Evolutionary conservation across 2,888 invertebrate genomes (phyloP).

Genomic region (Temnothorax ravouxi): DNA sequence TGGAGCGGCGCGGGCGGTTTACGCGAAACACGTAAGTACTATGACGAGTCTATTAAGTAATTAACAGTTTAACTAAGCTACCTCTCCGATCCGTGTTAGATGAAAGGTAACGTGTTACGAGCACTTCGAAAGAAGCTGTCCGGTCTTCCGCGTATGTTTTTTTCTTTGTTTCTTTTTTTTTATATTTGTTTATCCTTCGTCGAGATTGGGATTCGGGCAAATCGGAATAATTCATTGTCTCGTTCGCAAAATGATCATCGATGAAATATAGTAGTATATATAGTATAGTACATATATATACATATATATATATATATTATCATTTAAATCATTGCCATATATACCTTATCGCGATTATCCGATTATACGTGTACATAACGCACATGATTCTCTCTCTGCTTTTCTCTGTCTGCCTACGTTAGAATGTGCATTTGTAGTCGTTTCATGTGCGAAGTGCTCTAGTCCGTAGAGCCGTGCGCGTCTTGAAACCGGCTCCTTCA

Average conservation of each 20-base stretch:
- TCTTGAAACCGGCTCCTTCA: slow-evolving; percentile 68
- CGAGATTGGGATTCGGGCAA: slow-evolving; percentile 12
- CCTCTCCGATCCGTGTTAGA: slow-evolving; percentile 69
- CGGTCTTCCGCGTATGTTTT: slow-evolving; percentile 36
- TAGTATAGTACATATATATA: background rate
- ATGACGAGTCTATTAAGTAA: slow-evolving; percentile 57
- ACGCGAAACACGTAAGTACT: slow-evolving; percentile 74
- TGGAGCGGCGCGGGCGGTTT: slow-evolving; percentile 49
- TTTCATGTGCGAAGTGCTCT: slow-evolving; percentile 34
- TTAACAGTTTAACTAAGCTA: slow-evolving; percentile 64
- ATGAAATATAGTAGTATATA: slow-evolving; percentile 17
- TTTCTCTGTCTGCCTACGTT: slow-evolving; percentile 52
- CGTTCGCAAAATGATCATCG: slow-evolving; percentile 23
- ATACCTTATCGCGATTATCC: slow-evolving; percentile 45
- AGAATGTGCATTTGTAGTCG: slow-evolving; percentile 36
- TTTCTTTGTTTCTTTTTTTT: slow-evolving; percentile 4
- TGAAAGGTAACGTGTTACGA: slow-evolving; percentile 61
- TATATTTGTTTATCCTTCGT: slow-evolving; percentile 2
- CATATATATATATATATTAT: background rate
- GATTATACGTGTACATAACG: slow-evolving; percentile 43
- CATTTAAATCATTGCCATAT: slow-evolving; percentile 31
- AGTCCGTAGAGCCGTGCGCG: slow-evolving; percentile 46
- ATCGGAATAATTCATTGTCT: slow-evolving; percentile 12
- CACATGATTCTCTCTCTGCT: slow-evolving; percentile 52
- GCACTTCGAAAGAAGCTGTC: slow-evolving; percentile 72